Base-by-base conservation (phyloP, 2,888 invertebrate species). In the Chymomyza caudatula region DNA sequence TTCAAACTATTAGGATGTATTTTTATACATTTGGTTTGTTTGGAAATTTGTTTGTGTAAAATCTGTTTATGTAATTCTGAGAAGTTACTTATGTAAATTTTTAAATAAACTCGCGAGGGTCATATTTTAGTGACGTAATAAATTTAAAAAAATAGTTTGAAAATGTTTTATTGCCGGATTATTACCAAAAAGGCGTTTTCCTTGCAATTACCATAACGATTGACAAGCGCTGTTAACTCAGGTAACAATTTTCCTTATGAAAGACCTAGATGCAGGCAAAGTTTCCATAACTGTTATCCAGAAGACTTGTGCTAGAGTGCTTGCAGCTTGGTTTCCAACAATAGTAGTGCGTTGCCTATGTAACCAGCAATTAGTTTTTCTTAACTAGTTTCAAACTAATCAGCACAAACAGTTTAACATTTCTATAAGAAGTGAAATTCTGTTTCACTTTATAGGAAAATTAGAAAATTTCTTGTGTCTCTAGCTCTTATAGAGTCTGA, bases 101-200 rank as follows among this genome's bases (percentile, higher is more conserved):
- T 15, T 15, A 58, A 29, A 19, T 2, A 25, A 29, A 11, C 13
- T 56, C 13, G 23, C n/a, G 37, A 63, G 44, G 43, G 51, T 58
- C 42, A n/a, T 47, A 42, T 58, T 58, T 20, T 15, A 49, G 20
- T 43, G 29, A 52, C 47, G 13, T 20, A 57, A 51, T 37, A 37
- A 19, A 15, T 17, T 29, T 13, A 55, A 55, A 54, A 47, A 17
- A 29, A 25, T 11, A 29, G 20, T 11, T 13, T 20, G 13, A 52
- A 63, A 58, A 58, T 44, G 53, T 53, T 52, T 52, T 57, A 44
- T 59, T 63, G 43, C 42, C 43, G 29, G 52, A 43, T 55, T 4
- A 25, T 58, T 29, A 49, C 5, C 49, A 60, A 65, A 29, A 49
- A 54, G 65, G 65, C 65, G 59, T 65, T 55, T 17, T 52, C 60